Evolutionary conservation across 2,888 invertebrate genomes (phyloP).

Genomic region (Lasioglossum figueresi): DNA sequence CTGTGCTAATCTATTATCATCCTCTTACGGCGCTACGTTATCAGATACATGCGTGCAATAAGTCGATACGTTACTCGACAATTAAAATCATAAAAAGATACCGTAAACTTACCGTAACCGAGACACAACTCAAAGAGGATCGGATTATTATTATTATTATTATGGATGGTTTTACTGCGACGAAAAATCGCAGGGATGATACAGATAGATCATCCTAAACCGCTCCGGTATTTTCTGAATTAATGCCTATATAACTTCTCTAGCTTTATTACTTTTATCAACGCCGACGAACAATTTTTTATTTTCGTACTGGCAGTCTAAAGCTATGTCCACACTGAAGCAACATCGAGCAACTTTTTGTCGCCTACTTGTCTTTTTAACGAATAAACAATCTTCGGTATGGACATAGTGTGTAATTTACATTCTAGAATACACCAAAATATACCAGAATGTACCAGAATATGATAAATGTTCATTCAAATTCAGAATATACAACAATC

Average conservation of each 20-base stretch:
- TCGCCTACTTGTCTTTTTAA: too few relatives aligned
- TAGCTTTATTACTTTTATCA: neutral
- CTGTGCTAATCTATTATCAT: conserved; percentile 2
- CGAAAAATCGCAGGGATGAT: neutral
- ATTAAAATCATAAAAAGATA: neutral
- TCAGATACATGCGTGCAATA: neutral
- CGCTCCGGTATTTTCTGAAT: neutral
- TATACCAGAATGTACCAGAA: too few relatives aligned
- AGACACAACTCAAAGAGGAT: too few relatives aligned
- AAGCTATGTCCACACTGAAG: neutral
- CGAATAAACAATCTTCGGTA: too few relatives aligned
- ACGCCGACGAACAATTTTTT: neutral
- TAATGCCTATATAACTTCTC: neutral
- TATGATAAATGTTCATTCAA: too few relatives aligned
- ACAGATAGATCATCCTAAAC: neutral
- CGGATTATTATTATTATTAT: neutral
- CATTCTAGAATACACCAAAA: too few relatives aligned
- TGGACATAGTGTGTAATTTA: too few relatives aligned
- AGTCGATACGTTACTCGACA: neutral
- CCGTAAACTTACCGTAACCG: neutral
- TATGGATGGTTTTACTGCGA: neutral
- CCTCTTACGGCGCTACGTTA: neutral
- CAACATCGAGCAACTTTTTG: neutral
- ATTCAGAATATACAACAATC: too few relatives aligned
- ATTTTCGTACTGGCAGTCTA: neutral